phyloP scores from a whole-genome alignment of 2,797 vertebrate genomes.

The Podarcis siculus region DNA sequence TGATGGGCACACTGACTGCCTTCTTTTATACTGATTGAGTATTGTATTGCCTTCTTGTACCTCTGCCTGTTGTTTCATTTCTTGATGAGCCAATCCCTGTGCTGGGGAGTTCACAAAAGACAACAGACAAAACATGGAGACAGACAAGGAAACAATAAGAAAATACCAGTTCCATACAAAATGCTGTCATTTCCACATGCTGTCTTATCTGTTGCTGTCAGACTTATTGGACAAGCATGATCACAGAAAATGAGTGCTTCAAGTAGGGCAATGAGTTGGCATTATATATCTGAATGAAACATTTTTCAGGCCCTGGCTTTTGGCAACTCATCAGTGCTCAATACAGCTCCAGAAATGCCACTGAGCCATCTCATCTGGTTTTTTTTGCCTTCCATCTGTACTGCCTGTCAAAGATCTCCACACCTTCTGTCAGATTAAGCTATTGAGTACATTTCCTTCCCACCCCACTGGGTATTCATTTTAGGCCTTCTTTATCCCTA shows the following conservation, averaged over 20 bases:
- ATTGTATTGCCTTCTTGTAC: constrained; percentile 18
- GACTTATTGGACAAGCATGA: constrained; percentile 23
- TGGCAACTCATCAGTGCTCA: background rate
- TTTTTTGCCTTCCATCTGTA: background rate
- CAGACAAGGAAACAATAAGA: constrained; percentile 17
- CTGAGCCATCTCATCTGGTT: background rate
- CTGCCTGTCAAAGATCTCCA: background rate
- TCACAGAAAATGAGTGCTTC: constrained; percentile 12
- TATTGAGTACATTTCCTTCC: background rate
- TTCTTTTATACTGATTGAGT: background rate
- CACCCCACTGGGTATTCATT: background rate
- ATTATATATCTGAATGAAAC: background rate
- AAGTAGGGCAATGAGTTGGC: constrained; percentile 1
- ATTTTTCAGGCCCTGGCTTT: background rate
- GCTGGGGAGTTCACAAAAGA: constrained; percentile 20
- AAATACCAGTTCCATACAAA: constrained; percentile 5
- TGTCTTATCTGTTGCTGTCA: constrained; percentile 5
- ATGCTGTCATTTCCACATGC: constrained; percentile 27
- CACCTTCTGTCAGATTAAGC: background rate
- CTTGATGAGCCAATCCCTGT: background rate
- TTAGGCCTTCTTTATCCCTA: background rate
- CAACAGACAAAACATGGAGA: constrained; percentile 15
- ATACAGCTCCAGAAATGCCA: background rate
- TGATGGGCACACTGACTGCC: background rate
- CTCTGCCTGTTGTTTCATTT: constrained; percentile 22